Base-by-base conservation (phyloP, 2,113 vertebrate species). In the Gnathonemus echidnorhynchus region DNA sequence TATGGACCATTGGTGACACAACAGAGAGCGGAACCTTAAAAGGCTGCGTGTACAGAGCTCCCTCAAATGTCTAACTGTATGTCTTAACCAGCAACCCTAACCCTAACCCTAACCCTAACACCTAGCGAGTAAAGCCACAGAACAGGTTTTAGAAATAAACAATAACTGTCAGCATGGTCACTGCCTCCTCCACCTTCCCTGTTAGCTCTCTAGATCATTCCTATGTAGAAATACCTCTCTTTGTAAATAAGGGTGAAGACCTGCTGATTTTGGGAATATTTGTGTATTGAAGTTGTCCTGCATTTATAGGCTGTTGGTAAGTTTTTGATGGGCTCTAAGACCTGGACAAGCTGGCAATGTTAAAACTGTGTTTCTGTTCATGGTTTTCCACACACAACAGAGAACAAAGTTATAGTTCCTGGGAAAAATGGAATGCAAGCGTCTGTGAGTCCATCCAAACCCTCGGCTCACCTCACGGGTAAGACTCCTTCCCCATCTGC, bases 401-500 rank as follows among this genome's bases (percentile, higher is more conserved):
- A 17, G 52, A 89, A 50, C 15, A 24, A 83, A 53, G 31, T 39
- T 15, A 31, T 52, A 53, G 2, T 83, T 31, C 19, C 6, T 19
- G 42, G 46, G 2, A 52, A 35, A 5, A 74, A 89, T 1, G n/a
- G 21, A 45, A 15, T 21, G 19, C 49, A 39, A n/a, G 21, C 1
- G 1, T 1, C 19, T 31, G 15, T 27, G 8, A 83, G 21, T 1
- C 88, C 88, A 8, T 21, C 19, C 3, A 83, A 58, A 27, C 46
- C 88, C 10, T 83, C 88, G 3, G 88, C 88, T 52, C 88, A 89
- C 74, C 88, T 89, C 0, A 89, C 74, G 7, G 88, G 88, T 89
- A 45, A 42, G 49, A 39, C 58, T 0, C 24, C 56, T 62, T 88
- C 13, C 3, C 5, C 17, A 24, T 17, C 2, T 84, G 42, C 39